Evolutionary conservation across 2,888 invertebrate genomes (phyloP), one percentile per base, ranked within the genome.

Genomic region (Rhamnusium bicolor): DNA sequence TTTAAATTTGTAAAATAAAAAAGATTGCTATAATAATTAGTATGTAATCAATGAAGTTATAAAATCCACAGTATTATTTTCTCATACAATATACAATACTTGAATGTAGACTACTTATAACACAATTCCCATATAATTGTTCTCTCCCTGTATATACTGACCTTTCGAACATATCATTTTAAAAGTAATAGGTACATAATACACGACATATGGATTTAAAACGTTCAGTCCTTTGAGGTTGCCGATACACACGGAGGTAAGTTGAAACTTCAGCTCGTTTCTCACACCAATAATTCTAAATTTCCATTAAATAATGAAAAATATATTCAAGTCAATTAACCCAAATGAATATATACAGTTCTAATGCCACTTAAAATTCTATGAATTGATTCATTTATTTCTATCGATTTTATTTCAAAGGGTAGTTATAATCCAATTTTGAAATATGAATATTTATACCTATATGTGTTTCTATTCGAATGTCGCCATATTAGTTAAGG

Each of bases 161-260:
- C 81, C 74, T 82, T 81, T 80, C 78, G 81, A 79, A 83, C 83
- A 82, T 83, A 82, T 83, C 83, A 77, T 82, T 81, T 82, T 75
- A 76, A 79, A 76, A 72, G 68, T 74, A 76, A 72, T 68, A 78
- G 75, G 66, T 71, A 40, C 40, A 12, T 40, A 12, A 40, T 24
- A 40, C n/a, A 40, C 40, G 40, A 40, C 40, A 74, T 67, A 69
- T 68, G 71, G 56, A 27, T 29, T 53, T n/a, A 51, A 65, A 16
- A 53, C 10, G 27, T 16, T 32, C 47, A 65, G 29, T 32, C 19
- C 51, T 19, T 24, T 18, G 19, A 65, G 18, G 4, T 53, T 65
- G 53, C 32, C 12, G 29, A 32, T 8, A 14, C 40, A 40, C 40
- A 40, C 29, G 53, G 53, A 65, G 53, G 32, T 29, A 24, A 65